Base-by-base conservation (phyloP, 2,113 vertebrate genomes). In the Pteropus alecto region DNA sequence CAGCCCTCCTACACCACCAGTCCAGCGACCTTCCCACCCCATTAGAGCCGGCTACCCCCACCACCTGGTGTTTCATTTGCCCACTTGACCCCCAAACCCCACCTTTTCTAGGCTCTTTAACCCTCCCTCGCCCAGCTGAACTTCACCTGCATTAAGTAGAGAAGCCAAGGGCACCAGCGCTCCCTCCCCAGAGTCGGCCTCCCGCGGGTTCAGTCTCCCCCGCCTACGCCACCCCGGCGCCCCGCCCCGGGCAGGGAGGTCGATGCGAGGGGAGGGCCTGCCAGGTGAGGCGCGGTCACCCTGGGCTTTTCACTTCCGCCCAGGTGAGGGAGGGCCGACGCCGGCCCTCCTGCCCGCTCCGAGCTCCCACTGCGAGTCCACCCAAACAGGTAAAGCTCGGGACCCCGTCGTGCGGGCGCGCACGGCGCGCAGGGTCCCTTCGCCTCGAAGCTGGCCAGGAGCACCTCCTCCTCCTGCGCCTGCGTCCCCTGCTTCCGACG, bases 251-350 rank as follows among this genome's bases (percentile, higher is more conserved):
- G 33, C 68, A 30, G 93, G 91, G 84, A 93, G 86, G 85, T 58
- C 63, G 41, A 41, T 11, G 84, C 22, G 30, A 61, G 92, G 94
- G 96, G 63, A 67, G 93, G 95, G 93, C 91, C 93, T 86, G 89
- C 95, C 97, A 97, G 97, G 97, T 97, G 97, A 96, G 96, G 96
- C 87, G 94, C 88, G 81, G 77, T 35, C 83, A n/a, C 85, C 70
- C 73, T 0, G 33, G 60, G 94, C 81, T 87, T 61, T 71, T n/a
- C 91, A 95, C 95, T 97, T 97, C 97, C 97, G 96, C 91, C 94
- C 97, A 97, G 97, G 96, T 97, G 92, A 96, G 96, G 73, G 11
- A 82, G 82, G 78, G 73, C 48, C 14, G 56, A 4, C 54, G n/a
- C 38, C 10, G 22, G n/a, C 67, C 51, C 16, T 28, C 63, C 11